These are phyloP conservation scores for Rhyacophila evoluta DNA, from an alignment of 2,888 invertebrate species.

Conservation along the genomic window DNA sequence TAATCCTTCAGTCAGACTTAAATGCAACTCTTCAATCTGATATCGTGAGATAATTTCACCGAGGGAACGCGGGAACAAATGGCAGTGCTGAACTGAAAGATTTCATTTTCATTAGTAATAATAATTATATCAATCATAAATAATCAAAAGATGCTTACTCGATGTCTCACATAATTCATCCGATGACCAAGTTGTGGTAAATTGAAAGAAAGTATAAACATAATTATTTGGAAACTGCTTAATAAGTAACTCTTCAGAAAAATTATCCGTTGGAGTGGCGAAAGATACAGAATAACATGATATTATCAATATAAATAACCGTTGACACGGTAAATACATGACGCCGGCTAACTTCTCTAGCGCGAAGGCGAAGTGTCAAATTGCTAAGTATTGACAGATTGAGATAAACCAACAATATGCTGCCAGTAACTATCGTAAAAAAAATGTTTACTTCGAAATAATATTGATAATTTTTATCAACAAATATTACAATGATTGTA, in stretches of 20 bases:
- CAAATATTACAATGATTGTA: no score
- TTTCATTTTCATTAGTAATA: not conserved
- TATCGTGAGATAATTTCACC: constrained; percentile 89
- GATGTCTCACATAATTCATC: constrained; percentile 72
- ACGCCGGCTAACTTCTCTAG: not conserved
- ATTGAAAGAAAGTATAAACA: constrained; percentile 92
- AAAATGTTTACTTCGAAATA: no score
- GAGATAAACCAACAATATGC: no score
- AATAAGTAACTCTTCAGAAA: constrained; percentile 89
- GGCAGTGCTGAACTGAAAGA: constrained; percentile 80
- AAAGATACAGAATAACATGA: constrained; percentile 39
- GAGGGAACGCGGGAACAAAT: constrained; percentile 88
- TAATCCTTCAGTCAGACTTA: constrained; percentile 92
- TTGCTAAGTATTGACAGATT: not conserved
- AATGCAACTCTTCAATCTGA: constrained; percentile 89
- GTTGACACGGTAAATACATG: not conserved
- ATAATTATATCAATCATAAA: not conserved
- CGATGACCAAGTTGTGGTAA: constrained; percentile 81
- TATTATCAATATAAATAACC: constrained; percentile 40
- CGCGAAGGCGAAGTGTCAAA: not conserved
- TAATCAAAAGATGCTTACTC: not conserved
- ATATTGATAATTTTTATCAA: no score
- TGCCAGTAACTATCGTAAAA: no score
- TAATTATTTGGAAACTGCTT: constrained; percentile 87
- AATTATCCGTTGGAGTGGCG: constrained; percentile 70